These are phyloP conservation scores for Alosa alosa DNA, from an alignment of 2,113 vertebrate species.

Conservation along the genomic window DNA sequence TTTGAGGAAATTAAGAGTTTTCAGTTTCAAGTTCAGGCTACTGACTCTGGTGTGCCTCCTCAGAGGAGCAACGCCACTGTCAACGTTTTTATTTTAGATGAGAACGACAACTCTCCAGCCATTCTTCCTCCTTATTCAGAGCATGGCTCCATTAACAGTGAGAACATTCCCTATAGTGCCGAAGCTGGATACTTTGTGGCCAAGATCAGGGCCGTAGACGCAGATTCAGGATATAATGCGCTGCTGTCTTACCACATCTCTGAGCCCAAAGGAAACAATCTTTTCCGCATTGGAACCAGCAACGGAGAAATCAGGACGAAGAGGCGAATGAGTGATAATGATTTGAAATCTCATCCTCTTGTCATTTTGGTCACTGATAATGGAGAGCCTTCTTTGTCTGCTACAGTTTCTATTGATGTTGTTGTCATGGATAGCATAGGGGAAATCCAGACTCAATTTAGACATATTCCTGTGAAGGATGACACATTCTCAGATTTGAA, in stretches of 20 bases:
- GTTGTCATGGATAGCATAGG: conserved; percentile 28
- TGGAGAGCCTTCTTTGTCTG: conserved; percentile 33
- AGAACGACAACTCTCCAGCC: conserved; percentile 52
- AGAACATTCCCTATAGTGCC: conserved; percentile 41
- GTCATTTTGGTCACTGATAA: conserved; percentile 59
- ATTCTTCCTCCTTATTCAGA: conserved; percentile 38
- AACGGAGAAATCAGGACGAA: conserved; percentile 56
- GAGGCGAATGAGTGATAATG: conserved; percentile 52
- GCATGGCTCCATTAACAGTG: conserved; percentile 22
- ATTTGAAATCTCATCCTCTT: conserved; percentile 48
- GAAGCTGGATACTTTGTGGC: conserved; percentile 44
- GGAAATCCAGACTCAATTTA: conserved; percentile 30
- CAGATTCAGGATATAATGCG: conserved; percentile 52
- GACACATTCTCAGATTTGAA: conserved; percentile 35
- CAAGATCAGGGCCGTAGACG: conserved; percentile 41
- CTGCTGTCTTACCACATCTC: conserved; percentile 49
- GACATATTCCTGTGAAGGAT: conserved; percentile 2
- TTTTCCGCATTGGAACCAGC: conserved; percentile 44
- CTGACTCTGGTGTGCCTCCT: conserved; percentile 42
- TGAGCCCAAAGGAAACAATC: conserved; percentile 30
- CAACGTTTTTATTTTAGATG: conserved; percentile 47
- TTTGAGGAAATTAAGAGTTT: conserved; percentile 54
- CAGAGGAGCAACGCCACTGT: conserved; percentile 40
- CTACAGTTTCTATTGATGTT: conserved; percentile 33
- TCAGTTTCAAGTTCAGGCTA: conserved; percentile 53